Evolutionary conservation across 2,113 vertebrate species (phyloP), one percentile per base, ranked within the genome.

Genomic region (Limanda limanda): DNA sequence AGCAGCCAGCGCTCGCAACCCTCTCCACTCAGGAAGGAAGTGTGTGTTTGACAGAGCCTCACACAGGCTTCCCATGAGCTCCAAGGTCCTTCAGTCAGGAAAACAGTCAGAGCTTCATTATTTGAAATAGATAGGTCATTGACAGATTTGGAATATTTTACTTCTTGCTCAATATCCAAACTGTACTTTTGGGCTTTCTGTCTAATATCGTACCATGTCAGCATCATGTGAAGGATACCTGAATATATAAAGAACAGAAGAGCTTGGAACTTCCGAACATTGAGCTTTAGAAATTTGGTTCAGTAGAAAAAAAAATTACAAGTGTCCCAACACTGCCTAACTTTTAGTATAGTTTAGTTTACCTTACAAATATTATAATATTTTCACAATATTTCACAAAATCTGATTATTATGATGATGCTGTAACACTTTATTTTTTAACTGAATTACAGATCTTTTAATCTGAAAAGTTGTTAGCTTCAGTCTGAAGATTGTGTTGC

Each of bases 21-120:
- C 48, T 71, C 66, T 82, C 68, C 72, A 40, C 72, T 73, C 78
- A 90, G 88, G 85, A 90, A 90, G 86, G 86, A 89, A 91, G 73
- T 66, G 70, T 37, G 59, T 62, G 23, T 85, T 85, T 72, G 74
- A 91, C 81, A 68, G 80, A 79, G 71, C 69, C 69, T 70, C 73
- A 57, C 79, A 74, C 75, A 88, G 60, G 63, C 82, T 87, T 84
- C 73, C 68, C 77, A 64, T 77, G 52, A 78, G 82, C 77, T 80
- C 55, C 20, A 18, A 73, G 62, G 75, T 68, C 52, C 27, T 78
- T 52, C 55, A 65, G 76, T 71, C 81, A 70, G 66, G 64, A 87
- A 77, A 58, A 76, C 45, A 31, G 80, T 78, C 60, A 35, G 40
- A 56, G 42, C 58, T 84, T 64, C 79, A 78, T 61, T 82, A 74